Conservation (phyloP, 2,113 vertebrate species). For the Upupa epops region DNA sequence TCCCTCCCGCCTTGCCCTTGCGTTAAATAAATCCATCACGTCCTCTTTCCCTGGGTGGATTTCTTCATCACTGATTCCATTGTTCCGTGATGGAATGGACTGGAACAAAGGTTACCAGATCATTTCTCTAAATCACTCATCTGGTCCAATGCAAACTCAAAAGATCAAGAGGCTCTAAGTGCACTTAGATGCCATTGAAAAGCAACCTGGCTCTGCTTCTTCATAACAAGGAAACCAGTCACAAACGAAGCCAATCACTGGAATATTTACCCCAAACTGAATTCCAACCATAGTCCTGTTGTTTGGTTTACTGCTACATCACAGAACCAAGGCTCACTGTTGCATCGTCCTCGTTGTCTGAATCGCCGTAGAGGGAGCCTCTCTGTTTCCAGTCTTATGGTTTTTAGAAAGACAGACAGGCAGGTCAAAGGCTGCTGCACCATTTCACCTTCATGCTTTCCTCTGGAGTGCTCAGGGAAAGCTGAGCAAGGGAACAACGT, state of each 20-base stretch:
- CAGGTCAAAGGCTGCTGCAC: neutral
- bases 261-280: neutral
- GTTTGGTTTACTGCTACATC: neutral
- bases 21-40: neutral
- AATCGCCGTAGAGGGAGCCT: neutral
- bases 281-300: neutral
- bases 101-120: neutral
- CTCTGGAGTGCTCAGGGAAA: neutral
- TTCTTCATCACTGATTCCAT: conserved; percentile 29
- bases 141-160: neutral
- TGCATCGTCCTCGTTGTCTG: neutral
- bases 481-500: neutral
- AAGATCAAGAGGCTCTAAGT: neutral
- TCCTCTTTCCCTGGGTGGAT: neutral
- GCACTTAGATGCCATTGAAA: neutral
- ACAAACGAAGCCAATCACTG: neutral
- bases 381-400: neutral
- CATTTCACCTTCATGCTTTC: neutral
- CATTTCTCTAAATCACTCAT: neutral
- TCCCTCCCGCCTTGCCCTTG: rapidly evolving
- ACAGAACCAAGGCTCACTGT: neutral
- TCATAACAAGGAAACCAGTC: neutral
- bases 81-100: neutral
- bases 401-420: neutral
- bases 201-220: neutral